phyloP scores from a whole-genome alignment of 2,888 invertebrate species.

The Drosophila atroscutellata region DNA sequence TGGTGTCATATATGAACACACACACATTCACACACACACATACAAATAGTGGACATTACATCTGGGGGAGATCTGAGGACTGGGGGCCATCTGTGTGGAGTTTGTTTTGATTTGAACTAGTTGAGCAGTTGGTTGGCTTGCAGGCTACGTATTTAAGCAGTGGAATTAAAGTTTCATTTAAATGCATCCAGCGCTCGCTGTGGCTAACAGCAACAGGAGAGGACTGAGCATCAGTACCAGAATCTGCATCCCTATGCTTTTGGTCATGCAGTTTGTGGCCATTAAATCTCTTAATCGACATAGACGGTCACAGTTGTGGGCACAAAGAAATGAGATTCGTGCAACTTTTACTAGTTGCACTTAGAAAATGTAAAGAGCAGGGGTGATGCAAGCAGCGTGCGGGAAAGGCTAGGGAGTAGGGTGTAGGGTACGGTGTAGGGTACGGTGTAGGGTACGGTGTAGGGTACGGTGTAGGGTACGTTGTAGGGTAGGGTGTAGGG shows the following conservation, averaged over 20 bases:
- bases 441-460: not conserved
- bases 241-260: constrained; percentile 17
- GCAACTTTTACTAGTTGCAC: constrained; percentile 73
- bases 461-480: not conserved
- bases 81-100: constrained; percentile 19
- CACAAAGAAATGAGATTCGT: constrained; percentile 52
- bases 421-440: not conserved
- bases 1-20: constrained; percentile 56
- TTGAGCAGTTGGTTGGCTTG: constrained; percentile 21
- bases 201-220: constrained; percentile 1
- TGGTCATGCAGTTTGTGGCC: constrained; percentile 40
- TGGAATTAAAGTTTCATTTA: constrained; percentile 62
- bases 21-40: not conserved
- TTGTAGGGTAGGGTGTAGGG: not conserved
- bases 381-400: not conserved
- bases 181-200: constrained; percentile 37
- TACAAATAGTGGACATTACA: not conserved
- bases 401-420: not conserved
- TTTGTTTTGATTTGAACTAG: constrained; percentile 62
- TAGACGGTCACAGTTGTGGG: constrained; percentile 64
- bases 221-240: not conserved
- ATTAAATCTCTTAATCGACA: constrained; percentile 77
- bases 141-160: constrained; percentile 33
- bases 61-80: not conserved
- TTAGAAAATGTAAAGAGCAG: constrained; percentile 43